Base-by-base conservation (phyloP, 2,113 vertebrate genomes). In the Gobio gobio region DNA sequence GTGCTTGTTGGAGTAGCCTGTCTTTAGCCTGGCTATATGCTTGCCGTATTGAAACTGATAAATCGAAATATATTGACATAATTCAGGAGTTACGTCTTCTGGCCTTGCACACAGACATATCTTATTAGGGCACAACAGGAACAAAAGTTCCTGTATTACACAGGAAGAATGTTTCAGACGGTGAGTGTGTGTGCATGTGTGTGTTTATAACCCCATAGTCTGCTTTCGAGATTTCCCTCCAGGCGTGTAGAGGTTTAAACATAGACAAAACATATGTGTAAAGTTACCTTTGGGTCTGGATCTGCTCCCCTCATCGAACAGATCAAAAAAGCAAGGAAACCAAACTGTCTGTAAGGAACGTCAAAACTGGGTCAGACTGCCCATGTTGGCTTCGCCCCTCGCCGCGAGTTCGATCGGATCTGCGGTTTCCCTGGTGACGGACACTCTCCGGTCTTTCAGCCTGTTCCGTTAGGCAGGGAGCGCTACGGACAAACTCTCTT, bases 321-420 rank as follows among this genome's bases (percentile, higher is more conserved):
- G 74, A n/a, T 18, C 58, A 81, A 54, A 43, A 36, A 80, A 75
- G 45, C 45, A 79, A 87, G 86, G 86, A 13, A 29, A 84, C 43
- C 56, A 20, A 20, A 43, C 79, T 9, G 29, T 86, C 81, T 83
- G 73, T 83, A 7, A 73, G 75, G 75, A 89, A 84, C 74, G 70
- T 83, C 80, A 90, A 89, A 94, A 91, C n/a, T 91, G 91, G 91
- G 91, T 92, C 92, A 91, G 5, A 82, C 83, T 78, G 74, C 85
- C 86, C 68, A 85, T 45, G 58, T 56, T 63, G 36, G 54, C 56
- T 74, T 86, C 20, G 22, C 61, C 80, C 26, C 47, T 90, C 70
- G 58, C 56, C 13, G n/a, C 16, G 36, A 80, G 45, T 36, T 83
- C 77, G 24, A 84, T 87, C 36, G 26, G 78, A 66, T 43, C 36